Evolutionary conservation across 2,888 invertebrate species (phyloP), one percentile per base, ranked within the genome.

Genomic region (Chirona hameri): DNA sequence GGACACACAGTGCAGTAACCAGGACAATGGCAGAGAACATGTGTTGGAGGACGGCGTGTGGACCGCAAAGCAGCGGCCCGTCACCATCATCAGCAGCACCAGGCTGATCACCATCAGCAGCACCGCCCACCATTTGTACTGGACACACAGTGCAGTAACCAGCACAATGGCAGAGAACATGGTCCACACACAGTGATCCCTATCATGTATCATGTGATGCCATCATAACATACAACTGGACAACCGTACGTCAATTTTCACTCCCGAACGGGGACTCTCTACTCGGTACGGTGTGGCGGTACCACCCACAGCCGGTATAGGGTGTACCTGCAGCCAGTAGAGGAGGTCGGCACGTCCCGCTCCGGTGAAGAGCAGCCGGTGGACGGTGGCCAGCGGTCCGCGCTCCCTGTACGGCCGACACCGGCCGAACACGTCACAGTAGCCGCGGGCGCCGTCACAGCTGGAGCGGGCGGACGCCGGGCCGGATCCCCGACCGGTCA

Each of bases 41-140:
- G 21, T 27, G 91, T 99, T 99, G 84, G 96, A 97, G 83, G 97
- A 97, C 52, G 99, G 99, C 82, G 99, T 99, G 89, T 99, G 99
- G 82, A 99, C 99, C 55, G 99, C 99, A 89, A 99, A 99, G 89
- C 99, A 98, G 89, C 99, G 99, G 87, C 99, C 98, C 89, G 99
- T 99, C 83, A 97, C 91, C 82, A 97, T 98, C 98, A 99, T 98
- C 87, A 97, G 92, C 86, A 98, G 93, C 82, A 99, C 92, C 87
- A 99, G 94, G 83, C 92, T 94, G 82, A 99, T 93, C 81, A 95
- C 95, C 90, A 96, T 94, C 82, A 99, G 90, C 84, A 98, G 57
- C 65, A 65, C 65, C 18, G 10, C 18, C 65, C 1, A 24, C 65
- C 48, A 48, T 48, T 48, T 48, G 48, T 48, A 10, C 48, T 12